phyloP scores from a whole-genome alignment of 1,140 invertebrate genomes.

The Pseudomyrmex pallidus region DNA sequence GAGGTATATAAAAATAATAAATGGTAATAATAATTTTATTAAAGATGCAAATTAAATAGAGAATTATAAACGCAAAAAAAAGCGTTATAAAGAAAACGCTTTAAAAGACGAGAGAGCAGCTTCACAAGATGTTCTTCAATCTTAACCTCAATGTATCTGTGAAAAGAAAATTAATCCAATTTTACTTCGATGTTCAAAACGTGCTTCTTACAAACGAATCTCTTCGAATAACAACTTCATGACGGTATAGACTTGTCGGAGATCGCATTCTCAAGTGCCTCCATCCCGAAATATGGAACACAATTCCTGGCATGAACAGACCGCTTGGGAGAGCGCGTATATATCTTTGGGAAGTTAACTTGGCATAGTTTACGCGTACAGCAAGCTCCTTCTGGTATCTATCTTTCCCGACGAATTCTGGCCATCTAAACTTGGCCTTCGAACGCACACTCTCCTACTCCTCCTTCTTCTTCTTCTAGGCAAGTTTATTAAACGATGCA shows the following conservation, averaged over 20 bases:
- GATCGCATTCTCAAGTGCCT: neutral
- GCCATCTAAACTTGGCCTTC: constrained; percentile 56
- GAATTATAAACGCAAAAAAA: too few relatives aligned
- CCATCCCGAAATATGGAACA: neutral
- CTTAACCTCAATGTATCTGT: too few relatives aligned
- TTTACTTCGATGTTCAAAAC: neutral
- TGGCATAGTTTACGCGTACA: constrained; percentile 41
- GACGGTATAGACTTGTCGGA: neutral
- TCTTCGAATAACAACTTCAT: constrained; percentile 7
- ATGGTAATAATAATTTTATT: too few relatives aligned
- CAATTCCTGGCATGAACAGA: constrained; percentile 19
- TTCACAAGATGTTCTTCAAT: too few relatives aligned
- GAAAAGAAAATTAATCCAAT: too few relatives aligned
- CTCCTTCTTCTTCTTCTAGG: neutral
- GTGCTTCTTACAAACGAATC: neutral
- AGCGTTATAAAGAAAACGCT: too few relatives aligned
- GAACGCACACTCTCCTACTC: neutral
- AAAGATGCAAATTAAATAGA: too few relatives aligned
- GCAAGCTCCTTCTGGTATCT: constrained; percentile 51
- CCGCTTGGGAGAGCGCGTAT: neutral
- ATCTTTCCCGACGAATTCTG: constrained; percentile 35
- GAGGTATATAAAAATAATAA: too few relatives aligned
- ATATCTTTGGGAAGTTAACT: constrained; percentile 38
- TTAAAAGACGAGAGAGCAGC: too few relatives aligned
- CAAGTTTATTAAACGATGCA: constrained; percentile 65